These are phyloP conservation scores for Drosophila quadrilineata DNA, from an alignment of 1,140 invertebrate genomes.

Conservation along the genomic window DNA sequence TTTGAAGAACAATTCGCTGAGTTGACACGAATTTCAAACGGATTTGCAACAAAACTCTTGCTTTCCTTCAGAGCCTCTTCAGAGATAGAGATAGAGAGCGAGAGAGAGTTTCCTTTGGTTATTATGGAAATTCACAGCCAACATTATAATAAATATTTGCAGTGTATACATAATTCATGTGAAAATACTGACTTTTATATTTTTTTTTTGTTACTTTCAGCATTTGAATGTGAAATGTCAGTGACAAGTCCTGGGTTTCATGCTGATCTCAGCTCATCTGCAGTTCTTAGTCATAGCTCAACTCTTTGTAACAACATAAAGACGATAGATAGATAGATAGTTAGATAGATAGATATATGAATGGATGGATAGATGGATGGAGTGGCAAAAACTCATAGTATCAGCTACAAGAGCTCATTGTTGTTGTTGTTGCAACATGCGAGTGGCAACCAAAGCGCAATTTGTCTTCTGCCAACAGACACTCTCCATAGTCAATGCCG, in stretches of 20 bases:
- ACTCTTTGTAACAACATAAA: constrained; percentile 47
- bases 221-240: constrained; percentile 80
- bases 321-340: constrained; percentile 14
- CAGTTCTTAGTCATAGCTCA: constrained; percentile 20
- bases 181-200: neutral
- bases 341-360: constrained; percentile 45
- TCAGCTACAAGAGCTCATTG: too few species aligned
- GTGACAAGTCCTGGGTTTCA: constrained; percentile 62
- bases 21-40: neutral
- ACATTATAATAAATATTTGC: too few species aligned
- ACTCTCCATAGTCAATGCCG: constrained; percentile 64
- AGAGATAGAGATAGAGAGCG: too few species aligned
- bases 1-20: constrained; percentile 19
- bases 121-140: too few species aligned
- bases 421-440: constrained; percentile 52
- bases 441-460: constrained; percentile 64
- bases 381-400: too few species aligned
- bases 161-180: constrained; percentile 35
- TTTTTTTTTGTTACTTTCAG: constrained; percentile 8
- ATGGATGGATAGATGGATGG: too few species aligned
- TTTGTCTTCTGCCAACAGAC: constrained; percentile 76
- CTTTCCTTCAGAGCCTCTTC: too few species aligned
- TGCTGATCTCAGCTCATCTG: constrained; percentile 24
- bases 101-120: too few species aligned
- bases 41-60: neutral